A percentile compares a stretch with the other conserved stretches of the same genome.
Conservation (phyloP, 1,140 invertebrate species). For the Anastrepha obliqua region DNA sequence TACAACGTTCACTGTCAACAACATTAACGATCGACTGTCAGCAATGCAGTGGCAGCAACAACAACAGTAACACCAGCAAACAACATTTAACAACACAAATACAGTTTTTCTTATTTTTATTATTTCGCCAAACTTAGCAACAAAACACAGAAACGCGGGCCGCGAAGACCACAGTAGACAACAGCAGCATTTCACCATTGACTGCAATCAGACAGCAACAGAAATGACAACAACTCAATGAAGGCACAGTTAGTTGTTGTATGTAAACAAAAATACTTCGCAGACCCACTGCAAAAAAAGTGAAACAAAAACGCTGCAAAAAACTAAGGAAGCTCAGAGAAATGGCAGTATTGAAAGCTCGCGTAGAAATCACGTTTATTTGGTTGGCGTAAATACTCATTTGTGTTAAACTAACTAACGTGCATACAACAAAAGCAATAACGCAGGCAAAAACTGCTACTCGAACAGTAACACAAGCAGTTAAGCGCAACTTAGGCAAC, state of each 20-base stretch:
- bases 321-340: background rate
- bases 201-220: background rate
- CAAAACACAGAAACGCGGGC: background rate
- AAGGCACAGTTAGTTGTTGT: background rate
- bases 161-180: background rate
- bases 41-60: background rate
- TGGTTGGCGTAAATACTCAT: background rate
- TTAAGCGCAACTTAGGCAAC: background rate
- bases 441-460: background rate
- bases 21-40: background rate
- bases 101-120: background rate
- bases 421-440: background rate
- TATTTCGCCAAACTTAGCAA: background rate
- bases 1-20: background rate
- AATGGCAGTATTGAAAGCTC: background rate
- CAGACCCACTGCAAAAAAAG: background rate
- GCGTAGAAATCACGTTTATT: conserved; percentile 32
- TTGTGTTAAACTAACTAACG: conserved; percentile 29
- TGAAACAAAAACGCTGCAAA: background rate
- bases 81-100: background rate
- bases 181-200: background rate
- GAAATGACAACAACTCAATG: conserved; percentile 25
- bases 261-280: background rate
- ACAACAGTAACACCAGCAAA: background rate
- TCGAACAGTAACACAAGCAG: background rate